phyloP scores from a whole-genome alignment of 2,113 vertebrate species.

The Oceanodroma tethys region DNA sequence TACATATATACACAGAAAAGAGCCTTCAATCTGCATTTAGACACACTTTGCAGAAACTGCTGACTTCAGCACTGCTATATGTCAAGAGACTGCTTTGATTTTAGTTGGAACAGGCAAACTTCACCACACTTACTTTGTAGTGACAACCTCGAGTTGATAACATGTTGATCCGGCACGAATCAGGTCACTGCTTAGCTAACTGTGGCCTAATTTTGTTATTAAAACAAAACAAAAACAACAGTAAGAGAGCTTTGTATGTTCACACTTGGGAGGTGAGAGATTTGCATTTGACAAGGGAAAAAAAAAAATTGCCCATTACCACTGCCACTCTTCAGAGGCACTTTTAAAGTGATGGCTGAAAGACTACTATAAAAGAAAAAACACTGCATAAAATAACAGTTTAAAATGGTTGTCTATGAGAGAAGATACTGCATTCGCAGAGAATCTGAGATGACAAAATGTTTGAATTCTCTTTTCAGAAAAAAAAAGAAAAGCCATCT shows the following conservation, averaged over 20 bases:
- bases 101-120: conserved; percentile 48
- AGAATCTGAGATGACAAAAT: background rate
- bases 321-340: background rate
- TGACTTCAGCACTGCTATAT: conserved; percentile 24
- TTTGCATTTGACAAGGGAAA: conserved; percentile 13
- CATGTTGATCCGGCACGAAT: conserved; percentile 64
- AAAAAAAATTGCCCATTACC: background rate
- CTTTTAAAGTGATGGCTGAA: background rate
- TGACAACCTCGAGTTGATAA: conserved; percentile 60
- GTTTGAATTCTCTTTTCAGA: background rate
- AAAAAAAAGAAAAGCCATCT: background rate
- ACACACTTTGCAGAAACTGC: conserved; percentile 8
- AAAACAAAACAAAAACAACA: background rate
- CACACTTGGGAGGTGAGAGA: conserved; percentile 6
- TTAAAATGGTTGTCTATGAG: background rate
- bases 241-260: conserved; percentile 1
- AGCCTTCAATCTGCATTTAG: conserved; percentile 52
- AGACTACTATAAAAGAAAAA: background rate
- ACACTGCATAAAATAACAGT: background rate
- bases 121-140: conserved; percentile 41
- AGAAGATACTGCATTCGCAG: background rate
- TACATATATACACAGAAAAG: background rate
- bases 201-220: conserved; percentile 35
- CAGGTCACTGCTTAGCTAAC: conserved; percentile 57
- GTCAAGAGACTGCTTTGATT: conserved; percentile 47